Evolutionary conservation across 1,140 invertebrate genomes (phyloP).

Genomic region (Zelostemma sp.): DNA sequence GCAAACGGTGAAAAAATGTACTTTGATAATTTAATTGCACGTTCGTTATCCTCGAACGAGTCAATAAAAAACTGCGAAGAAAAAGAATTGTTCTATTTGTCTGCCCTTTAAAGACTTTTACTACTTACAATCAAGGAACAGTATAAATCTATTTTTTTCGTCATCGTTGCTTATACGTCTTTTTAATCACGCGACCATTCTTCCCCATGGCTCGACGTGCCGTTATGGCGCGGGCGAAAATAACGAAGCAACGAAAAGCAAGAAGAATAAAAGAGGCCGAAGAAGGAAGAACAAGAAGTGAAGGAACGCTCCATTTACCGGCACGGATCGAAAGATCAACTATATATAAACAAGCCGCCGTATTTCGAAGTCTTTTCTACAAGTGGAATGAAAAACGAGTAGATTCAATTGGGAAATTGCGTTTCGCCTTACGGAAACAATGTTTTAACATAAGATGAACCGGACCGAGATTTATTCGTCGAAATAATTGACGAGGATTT

Average conservation of each 20-base stretch:
- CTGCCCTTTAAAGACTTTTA: slow-evolving; percentile 3
- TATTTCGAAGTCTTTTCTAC: slow-evolving; percentile 25
- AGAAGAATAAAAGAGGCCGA: slow-evolving; percentile 27
- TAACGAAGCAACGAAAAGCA: slow-evolving; percentile 47
- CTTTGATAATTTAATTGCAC: no score
- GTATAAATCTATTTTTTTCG: slow-evolving; percentile 22
- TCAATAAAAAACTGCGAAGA: not conserved
- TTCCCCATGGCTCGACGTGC: slow-evolving; percentile 8
- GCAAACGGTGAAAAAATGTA: no score
- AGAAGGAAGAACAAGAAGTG: slow-evolving; percentile 39
- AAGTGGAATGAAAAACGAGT: slow-evolving; percentile 17
- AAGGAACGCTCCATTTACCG: slow-evolving; percentile 54
- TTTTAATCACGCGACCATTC: slow-evolving; percentile 37
- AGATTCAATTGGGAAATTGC: no score
- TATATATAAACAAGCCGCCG: slow-evolving; percentile 59
- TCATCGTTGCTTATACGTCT: slow-evolving; percentile 25
- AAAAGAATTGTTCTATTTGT: not conserved
- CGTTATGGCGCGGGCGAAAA: slow-evolving; percentile 48
- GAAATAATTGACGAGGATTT: no score
- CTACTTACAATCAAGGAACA: slow-evolving; percentile 11
- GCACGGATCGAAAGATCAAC: slow-evolving; percentile 61
- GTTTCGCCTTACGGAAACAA: no score
- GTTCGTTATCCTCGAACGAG: not conserved
- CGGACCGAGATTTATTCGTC: no score
- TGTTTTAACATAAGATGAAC: no score